phyloP scores from a whole-genome alignment of 2,797 vertebrate genomes.

The Siniperca obscura region DNA sequence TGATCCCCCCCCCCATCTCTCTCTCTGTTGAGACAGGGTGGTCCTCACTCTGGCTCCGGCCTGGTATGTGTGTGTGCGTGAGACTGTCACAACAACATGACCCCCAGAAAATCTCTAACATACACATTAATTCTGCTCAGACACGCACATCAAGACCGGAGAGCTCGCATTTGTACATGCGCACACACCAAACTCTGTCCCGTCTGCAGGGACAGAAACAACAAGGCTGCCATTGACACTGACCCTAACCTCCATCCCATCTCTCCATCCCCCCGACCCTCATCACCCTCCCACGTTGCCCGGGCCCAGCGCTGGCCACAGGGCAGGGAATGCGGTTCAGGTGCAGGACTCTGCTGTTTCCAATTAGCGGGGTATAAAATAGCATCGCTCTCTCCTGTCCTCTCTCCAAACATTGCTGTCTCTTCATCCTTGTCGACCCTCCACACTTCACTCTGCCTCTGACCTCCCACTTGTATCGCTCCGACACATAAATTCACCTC shows the following conservation, averaged over 20 bases:
- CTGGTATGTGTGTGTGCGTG: constrained; percentile 56
- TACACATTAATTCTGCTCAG: constrained; percentile 65
- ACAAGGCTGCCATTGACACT: constrained; percentile 85
- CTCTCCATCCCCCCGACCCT: constrained; percentile 60
- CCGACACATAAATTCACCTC: constrained; percentile 81
- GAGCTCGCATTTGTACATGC: constrained; percentile 34
- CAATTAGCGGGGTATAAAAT: constrained; percentile 87
- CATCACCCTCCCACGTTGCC: constrained; percentile 80
- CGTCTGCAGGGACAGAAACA: constrained; percentile 72
- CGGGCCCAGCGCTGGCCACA: constrained; percentile 44
- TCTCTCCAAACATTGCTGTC: constrained; percentile 81
- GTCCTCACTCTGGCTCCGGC: constrained; percentile 67
- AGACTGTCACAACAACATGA: constrained; percentile 80
- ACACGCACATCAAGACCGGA: constrained; percentile 46
- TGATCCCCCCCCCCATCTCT: constrained; percentile 20
- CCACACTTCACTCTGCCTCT: constrained; percentile 79
- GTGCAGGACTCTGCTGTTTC: constrained; percentile 85
- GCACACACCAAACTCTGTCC: constrained; percentile 49
- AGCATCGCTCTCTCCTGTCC: constrained; percentile 78
- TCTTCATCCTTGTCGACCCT: constrained; percentile 82
- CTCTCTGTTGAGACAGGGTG: constrained; percentile 79
- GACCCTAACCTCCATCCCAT: constrained; percentile 69
- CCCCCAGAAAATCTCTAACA: constrained; percentile 71
- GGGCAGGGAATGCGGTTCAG: constrained; percentile 83
- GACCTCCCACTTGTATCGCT: constrained; percentile 74